Evolutionary conservation across 2,797 vertebrate species (phyloP), one percentile per base, ranked within the genome.

Genomic region (Synaphobranchus kaupii): DNA sequence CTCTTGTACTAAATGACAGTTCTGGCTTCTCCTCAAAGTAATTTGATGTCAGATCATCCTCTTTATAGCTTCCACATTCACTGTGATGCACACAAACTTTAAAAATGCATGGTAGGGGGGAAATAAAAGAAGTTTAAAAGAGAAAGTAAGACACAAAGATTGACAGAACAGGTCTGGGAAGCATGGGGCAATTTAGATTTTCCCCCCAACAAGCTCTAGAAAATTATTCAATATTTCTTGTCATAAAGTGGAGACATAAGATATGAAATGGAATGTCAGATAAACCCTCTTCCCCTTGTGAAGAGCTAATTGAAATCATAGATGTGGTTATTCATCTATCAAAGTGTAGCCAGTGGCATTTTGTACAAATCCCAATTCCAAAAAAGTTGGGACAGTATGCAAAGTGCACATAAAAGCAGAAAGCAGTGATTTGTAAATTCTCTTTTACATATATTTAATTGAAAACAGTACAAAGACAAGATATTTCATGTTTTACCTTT

Each of bases 171-270:
- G 88, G 86, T 89, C 87, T 91, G 89, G 91, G 92, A 93, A 91
- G 89, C 88, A 92, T 87, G 88, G 91, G 88, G 91, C 92, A 92
- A 93, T 94, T 94, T 93, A 89, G 88, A 88, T 92, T 80, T 92
- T 90, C 90, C 91, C 90, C 89, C 89, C 93, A 92, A 93, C 91
- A 93, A 81, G 10, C 87, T 90, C 90, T 92, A 90, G 90, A 89
- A 93, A 93, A 94, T 92, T 90, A 92, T 94, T 94, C 93, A 93
- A 94, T 94, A 91, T 88, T 89, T 92, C 85, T 87, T 92, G 91
- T 93, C 92, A 94, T 92, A 92, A 87, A 82, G 50, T 91, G 90
- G 78, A 25, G 63, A 90, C 89, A 73, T n/a, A n/a, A 85, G 88
- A 73, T 88, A 87, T 82, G 87, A 90, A 91, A 91, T 86, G 85